phyloP scores from a whole-genome alignment of 2,888 invertebrate species.

The Elegia similella region DNA sequence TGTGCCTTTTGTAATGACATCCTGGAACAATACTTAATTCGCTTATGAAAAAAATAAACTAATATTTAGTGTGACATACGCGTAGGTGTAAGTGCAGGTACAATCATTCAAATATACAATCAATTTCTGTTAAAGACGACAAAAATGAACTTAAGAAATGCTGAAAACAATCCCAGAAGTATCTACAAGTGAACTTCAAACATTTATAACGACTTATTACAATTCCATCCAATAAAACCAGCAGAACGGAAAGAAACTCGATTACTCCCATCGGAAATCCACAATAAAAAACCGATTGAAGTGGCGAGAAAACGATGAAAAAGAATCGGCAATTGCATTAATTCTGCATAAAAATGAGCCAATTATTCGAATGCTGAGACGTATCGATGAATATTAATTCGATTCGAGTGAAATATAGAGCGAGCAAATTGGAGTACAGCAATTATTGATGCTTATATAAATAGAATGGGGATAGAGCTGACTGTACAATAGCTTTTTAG shows the following conservation, averaged over 20 bases:
- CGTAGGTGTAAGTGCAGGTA: too few relatives aligned
- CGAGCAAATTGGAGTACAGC: conserved; percentile 11
- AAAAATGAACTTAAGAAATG: too few relatives aligned
- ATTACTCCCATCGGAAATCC: conserved; percentile 16
- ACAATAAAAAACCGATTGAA: conserved; percentile 17
- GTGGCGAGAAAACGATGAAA: conserved; percentile 44
- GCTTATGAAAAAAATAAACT: too few relatives aligned
- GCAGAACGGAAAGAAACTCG: conserved; percentile 13
- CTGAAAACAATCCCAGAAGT: too few relatives aligned
- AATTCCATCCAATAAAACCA: conserved; percentile 11
- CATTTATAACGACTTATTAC: conserved; percentile 2
- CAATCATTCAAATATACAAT: too few relatives aligned
- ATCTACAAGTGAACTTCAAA: neutral
- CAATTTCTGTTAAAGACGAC: too few relatives aligned
- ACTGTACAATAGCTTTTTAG: neutral
- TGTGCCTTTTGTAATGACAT: too few relatives aligned
- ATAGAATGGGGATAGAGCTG: neutral
- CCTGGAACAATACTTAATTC: too few relatives aligned
- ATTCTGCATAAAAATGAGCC: conserved; percentile 81
- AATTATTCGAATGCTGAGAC: conserved; percentile 77
- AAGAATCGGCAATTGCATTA: conserved; percentile 74
- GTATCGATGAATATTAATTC: conserved; percentile 77
- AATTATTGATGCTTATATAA: conserved; percentile 10
- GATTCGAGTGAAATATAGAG: conserved; percentile 29
- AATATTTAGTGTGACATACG: too few relatives aligned